Percentiles rank a stretch among this genome's conserved stretches.
Evolutionary conservation across 2,113 vertebrate genomes (phyloP).

Genomic region (Piaya cayana): DNA sequence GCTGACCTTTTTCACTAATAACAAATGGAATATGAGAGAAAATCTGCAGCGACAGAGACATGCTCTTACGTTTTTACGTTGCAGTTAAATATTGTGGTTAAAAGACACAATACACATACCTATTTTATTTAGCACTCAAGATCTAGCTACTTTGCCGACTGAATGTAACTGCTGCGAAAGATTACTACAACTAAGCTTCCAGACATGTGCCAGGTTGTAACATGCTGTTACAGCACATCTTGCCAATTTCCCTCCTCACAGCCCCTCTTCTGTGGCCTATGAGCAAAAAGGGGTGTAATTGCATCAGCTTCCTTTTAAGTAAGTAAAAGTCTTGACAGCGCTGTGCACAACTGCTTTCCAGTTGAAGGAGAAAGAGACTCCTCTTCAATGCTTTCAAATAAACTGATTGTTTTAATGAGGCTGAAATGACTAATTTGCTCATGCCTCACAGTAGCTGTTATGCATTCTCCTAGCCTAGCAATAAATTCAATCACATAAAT

Average conservation of each 20-base stretch:
- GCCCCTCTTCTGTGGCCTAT: neutral
- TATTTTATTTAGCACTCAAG: neutral
- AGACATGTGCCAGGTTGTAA: too few species aligned
- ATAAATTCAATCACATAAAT: neutral
- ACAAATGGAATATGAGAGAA: neutral
- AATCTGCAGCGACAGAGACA: neutral
- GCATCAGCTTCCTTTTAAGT: neutral
- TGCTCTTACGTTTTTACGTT: neutral
- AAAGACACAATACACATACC: neutral
- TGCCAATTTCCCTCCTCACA: neutral
- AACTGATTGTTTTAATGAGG: neutral
- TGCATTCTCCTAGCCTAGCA: neutral
- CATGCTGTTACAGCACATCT: neutral
- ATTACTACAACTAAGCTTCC: neutral
- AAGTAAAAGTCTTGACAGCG: neutral
- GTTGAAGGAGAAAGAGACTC: neutral
- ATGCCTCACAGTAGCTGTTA: neutral
- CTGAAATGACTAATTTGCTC: neutral
- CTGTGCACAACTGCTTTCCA: neutral
- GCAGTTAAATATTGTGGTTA: neutral
- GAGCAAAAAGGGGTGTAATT: neutral
- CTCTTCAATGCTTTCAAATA: neutral
- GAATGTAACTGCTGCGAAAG: neutral
- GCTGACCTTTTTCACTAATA: neutral
- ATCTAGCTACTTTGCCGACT: neutral